Evolutionary conservation across 1,140 invertebrate genomes (phyloP), one percentile per base, ranked within the genome.

Genomic region (Drosophila albomicans): DNA sequence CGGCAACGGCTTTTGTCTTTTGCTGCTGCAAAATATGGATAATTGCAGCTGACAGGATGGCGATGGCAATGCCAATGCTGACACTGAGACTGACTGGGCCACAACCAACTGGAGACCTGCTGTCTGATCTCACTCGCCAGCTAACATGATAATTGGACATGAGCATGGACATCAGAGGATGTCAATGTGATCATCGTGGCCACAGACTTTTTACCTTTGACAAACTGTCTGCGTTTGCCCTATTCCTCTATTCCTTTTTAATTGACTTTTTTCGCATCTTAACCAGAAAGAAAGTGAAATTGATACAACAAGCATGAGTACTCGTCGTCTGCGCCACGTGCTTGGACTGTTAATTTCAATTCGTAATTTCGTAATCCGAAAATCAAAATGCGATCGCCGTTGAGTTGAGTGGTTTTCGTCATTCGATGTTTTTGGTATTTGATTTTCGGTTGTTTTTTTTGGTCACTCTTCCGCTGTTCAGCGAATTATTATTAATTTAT

Each of bases 71-170:
- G 38, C 38, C 41, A 35, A 52, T 16, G 7, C 10, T 77, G 79
- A 64, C 66, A 79, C 58, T 78, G 71, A 70, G 73, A 76, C 67
- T 70, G 67, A 38, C 35, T 43, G 41, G 68, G 68, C 46, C 61
- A 67, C 61, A 67, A 35, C 11, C n/a, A 15, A 15, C 16, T 70
- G 77, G 43, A 54, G 68, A 84, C 64, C 38, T 64, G 76, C 51
- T 81, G 49, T 75, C 75, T 72, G 78, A 78, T 81, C 82, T 87
- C 82, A 87, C 82, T 88, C 85, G 78, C 71, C 78, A 69, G 73
- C 72, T 63, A 89, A 89, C 85, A 89, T 89, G 86, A 89, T 89
- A 89, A 89, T 89, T 89, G 85, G 85, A 85, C 85, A 76, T 81
- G 67, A 49, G 67, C 63, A 79, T 81, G 72, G 67, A 75, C 76